phyloP scores from a whole-genome alignment of 2,888 invertebrate genomes.

The Automeris io region DNA sequence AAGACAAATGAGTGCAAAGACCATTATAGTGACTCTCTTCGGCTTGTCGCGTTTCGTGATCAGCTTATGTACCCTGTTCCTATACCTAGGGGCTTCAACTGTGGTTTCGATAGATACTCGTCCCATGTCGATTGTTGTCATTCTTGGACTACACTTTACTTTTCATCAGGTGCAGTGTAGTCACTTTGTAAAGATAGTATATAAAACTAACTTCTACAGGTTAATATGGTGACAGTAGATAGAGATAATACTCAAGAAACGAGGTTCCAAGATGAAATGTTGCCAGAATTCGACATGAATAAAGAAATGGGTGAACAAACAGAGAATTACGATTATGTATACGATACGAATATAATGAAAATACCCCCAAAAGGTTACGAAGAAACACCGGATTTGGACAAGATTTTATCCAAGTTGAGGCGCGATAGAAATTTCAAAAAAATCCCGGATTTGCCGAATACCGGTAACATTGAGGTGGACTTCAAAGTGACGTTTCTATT shows the following conservation, averaged over 20 bases:
- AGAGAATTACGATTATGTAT: constrained; percentile 47
- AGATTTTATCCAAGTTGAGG: constrained; percentile 39
- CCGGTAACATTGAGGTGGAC: constrained; percentile 32
- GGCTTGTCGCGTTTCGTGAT: too few species aligned
- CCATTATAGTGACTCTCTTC: too few species aligned
- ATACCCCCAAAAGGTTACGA: constrained; percentile 62
- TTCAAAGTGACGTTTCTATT: constrained; percentile 71
- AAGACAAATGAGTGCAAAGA: too few species aligned
- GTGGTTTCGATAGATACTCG: too few species aligned
- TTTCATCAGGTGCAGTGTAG: too few species aligned
- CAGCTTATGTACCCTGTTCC: too few species aligned
- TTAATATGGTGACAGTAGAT: constrained; percentile 32
- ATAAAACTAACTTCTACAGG: too few species aligned
- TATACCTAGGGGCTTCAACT: too few species aligned
- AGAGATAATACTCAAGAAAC: constrained; percentile 44
- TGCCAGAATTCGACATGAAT: constrained; percentile 65
- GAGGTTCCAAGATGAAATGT: constrained; percentile 48
- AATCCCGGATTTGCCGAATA: constrained; percentile 18
- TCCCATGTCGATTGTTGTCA: too few species aligned
- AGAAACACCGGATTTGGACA: constrained; percentile 40
- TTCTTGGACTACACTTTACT: too few species aligned
- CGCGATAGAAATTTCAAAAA: constrained; percentile 35
- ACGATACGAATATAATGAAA: constrained; percentile 62
- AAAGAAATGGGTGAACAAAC: constrained; percentile 48
- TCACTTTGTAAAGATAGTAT: too few species aligned